Evolutionary conservation across 2,113 vertebrate genomes (phyloP), one percentile per base, ranked within the genome.

Genomic region (Archilochus colubris): DNA sequence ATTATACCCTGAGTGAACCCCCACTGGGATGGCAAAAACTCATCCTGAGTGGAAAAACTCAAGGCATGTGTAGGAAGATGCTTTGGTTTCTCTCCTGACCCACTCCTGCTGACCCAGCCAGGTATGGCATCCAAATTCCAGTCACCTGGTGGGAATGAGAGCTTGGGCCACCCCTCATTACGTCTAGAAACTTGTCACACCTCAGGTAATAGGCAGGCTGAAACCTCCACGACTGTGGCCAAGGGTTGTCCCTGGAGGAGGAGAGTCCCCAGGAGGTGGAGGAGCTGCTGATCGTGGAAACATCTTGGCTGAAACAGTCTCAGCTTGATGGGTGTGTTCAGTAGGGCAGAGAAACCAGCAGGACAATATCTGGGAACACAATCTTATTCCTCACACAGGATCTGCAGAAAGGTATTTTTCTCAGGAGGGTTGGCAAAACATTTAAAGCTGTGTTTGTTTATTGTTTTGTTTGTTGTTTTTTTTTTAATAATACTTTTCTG

Each of bases 161-260:
- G 18, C 31, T 78, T 78, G 82, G 80, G 69, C 38, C 82, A 82
- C 24, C 68, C 76, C 86, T 89, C 3, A 2, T 95, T 93, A 83
- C 89, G 11, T 90, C 91, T 89, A 94, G 91, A 95, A 95, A 96
- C 96, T 78, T 12, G 88, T 93, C 91, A 96, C 95, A 57, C 94
- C 87, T 96, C 30, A 0, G 12, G 44, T 93, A 95, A 95, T 95
- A 92, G 51, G 59, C 43, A 18, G 27, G 84, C 55, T 91, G 94
- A 88, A 91, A 93, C 82, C 79, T 90, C 59, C 6, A 5, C 51
- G 46, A 12, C 62, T 27, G 14, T 0, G 1, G 22, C 19, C 2
- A 0, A 82, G 76, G 68, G 54, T 5, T 76, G 43, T 59, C 57
- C 44, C 36, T 2, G 2, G 38, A 79, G 53, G 44, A 85, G 40